Percentiles rank a stretch among this genome's conserved stretches.
Evolutionary conservation across 2,888 invertebrate species (phyloP).

Genomic region (Maniola hyperantus): DNA sequence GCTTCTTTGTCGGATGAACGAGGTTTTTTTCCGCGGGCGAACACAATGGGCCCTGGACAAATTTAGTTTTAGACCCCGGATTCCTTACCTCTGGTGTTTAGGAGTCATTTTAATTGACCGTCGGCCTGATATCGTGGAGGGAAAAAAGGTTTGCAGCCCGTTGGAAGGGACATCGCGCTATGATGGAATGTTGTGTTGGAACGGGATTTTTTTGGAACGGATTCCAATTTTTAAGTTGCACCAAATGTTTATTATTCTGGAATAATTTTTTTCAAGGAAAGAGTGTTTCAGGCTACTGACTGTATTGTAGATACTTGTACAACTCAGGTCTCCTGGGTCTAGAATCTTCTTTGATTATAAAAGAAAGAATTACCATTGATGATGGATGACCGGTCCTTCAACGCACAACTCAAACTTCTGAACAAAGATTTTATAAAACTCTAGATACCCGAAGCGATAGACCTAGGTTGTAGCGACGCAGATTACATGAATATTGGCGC

Average conservation of each 20-base stretch:
- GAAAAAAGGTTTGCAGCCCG: slow-evolving; percentile 53
- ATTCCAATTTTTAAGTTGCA: slow-evolving; percentile 12
- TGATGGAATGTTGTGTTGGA: slow-evolving; percentile 65
- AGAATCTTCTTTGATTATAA: no score
- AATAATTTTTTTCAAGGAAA: background rate
- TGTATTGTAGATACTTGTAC: no score
- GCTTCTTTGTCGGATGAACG: slow-evolving; percentile 71
- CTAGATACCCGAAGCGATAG: no score
- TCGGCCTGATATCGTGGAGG: slow-evolving; percentile 59
- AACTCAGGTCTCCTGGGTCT: no score
- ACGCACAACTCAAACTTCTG: no score
- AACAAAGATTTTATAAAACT: no score
- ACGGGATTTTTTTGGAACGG: slow-evolving; percentile 13
- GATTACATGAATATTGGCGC: no score
- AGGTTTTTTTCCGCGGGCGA: slow-evolving; percentile 58
- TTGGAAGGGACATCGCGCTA: slow-evolving; percentile 59
- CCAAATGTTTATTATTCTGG: background rate
- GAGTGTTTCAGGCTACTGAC: background rate
- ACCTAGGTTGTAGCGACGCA: no score
- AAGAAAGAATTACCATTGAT: no score
- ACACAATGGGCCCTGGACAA: slow-evolving; percentile 75
- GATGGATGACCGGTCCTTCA: no score
- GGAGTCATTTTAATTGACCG: slow-evolving; percentile 78
- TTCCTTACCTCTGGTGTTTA: slow-evolving; percentile 72
- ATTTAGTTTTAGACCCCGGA: slow-evolving; percentile 64